These are phyloP conservation scores for Melanotaenia duboulayi DNA, from an alignment of 2,113 vertebrate genomes.

Conservation along the genomic window DNA sequence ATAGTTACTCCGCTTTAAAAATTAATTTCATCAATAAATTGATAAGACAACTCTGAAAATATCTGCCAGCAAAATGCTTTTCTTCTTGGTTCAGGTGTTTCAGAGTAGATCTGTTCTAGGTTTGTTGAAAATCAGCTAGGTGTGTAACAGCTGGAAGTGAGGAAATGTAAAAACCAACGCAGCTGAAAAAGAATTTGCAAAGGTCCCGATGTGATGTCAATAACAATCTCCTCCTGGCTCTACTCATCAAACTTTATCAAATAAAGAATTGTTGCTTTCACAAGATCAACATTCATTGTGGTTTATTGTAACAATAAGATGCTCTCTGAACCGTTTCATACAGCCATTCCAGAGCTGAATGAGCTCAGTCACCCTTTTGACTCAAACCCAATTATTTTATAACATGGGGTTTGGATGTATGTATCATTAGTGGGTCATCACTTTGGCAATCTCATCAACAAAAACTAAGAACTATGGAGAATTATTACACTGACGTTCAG, in stretches of 20 bases:
- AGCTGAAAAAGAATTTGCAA: slow-evolving; percentile 12
- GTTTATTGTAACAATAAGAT: slow-evolving; percentile 10
- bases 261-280: slow-evolving; percentile 7
- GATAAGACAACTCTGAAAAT: no score
- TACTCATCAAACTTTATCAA: slow-evolving; percentile 31
- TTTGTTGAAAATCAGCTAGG: background rate
- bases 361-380: slow-evolving; percentile 4
- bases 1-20: background rate
- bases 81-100: no score
- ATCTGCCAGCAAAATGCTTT: no score
- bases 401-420: slow-evolving; percentile 4
- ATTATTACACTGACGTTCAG: background rate
- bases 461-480: background rate
- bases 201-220: slow-evolving; percentile 28
- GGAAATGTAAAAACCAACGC: background rate
- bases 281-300: slow-evolving; percentile 13
- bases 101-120: background rate
- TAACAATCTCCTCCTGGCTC: slow-evolving; percentile 18
- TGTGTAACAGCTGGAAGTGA: slow-evolving; percentile 8
- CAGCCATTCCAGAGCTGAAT: slow-evolving; percentile 10
- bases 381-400: slow-evolving; percentile 21
- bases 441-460: slow-evolving; percentile 10
- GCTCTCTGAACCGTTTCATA: slow-evolving; percentile 7
- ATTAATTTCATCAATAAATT: background rate
- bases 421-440: background rate